Base-by-base conservation (phyloP, 37 sponge, comb jelly and placozoan species). In the Chondrilla cf. caribensis region DNA sequence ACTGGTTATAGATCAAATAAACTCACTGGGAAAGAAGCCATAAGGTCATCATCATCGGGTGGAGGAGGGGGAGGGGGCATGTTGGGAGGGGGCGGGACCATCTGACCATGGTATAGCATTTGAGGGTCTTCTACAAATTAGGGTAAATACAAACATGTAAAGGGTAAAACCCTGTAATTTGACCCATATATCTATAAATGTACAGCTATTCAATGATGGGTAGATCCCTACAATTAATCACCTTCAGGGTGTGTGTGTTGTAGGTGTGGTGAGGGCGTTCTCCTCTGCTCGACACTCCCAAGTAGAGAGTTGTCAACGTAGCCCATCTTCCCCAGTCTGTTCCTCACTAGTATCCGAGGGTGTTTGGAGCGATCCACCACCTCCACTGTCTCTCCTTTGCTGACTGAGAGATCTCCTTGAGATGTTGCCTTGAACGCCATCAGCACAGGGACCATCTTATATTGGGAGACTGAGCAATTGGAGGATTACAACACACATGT, bases 321-420 rank as follows among this genome's bases (percentile, higher is more conserved):
- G 33, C 92, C 92, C 21, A 7, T 54, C 0, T 9, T 79, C 22
- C 86, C 88, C 17, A 77, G 26, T 31, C 58, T 77, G 66, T 87
- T 91, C 77, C 77, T 87, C 25, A 91, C 92, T 5, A 42, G 25
- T 80, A 79, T 81, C 86, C 85, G 76, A 38, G 32, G 26, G 25
- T 81, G 72, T 26, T 81, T 2, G 22, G 82, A 65, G 35, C 84
- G 77, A 68, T 91, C 88, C 70, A 91, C 36, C 9, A 91, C 85
- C 58, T 91, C 87, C 17, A 91, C 85, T 21, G 24, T 64, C 72
- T 91, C 92, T 39, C 88, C 88, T n/a, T 68, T 54, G 39, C 58
- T 80, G 0, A 91, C 44, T 18, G 70, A 58, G n/a, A 91, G 60
- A 41, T 91, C 92, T 38, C 81, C 70, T 15, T 36, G 68, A 0